Percentiles rank a stretch among this genome's conserved stretches.
These are phyloP conservation scores for Bettongia penicillata DNA, from an alignment of 2,113 vertebrate genomes.

Conservation along the genomic window DNA sequence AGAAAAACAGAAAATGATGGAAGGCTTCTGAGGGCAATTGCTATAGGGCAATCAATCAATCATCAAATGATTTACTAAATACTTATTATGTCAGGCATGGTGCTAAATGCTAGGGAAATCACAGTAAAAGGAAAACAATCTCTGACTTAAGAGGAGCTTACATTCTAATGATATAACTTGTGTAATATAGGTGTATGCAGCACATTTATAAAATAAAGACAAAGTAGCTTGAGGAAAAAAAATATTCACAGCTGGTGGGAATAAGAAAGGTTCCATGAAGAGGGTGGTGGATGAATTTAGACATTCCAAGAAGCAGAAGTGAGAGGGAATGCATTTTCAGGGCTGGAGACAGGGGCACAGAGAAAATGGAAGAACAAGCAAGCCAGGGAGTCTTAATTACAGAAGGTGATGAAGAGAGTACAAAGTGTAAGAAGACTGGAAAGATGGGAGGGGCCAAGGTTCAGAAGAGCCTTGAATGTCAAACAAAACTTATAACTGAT, in stretches of 20 bases:
- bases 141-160: background rate
- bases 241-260: background rate
- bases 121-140: background rate
- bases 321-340: background rate
- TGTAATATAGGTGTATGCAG: background rate
- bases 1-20: background rate
- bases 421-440: background rate
- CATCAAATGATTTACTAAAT: background rate
- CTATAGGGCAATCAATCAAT: background rate
- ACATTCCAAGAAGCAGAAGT: background rate
- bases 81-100: background rate
- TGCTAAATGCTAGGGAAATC: background rate
- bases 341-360: background rate
- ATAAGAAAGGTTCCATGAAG: background rate
- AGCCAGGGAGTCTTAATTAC: background rate
- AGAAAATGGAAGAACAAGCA: background rate
- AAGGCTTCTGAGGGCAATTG: background rate
- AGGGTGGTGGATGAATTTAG: background rate
- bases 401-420: background rate
- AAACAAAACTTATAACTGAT: background rate
- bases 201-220: background rate
- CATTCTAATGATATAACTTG: background rate
- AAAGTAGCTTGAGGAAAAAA: background rate
- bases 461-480: background rate
- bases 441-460: background rate